A percentile compares a stretch with the other conserved stretches of the same genome.
phyloP scores from a whole-genome alignment of 2,888 invertebrate genomes.

The Fragum whitleyi region DNA sequence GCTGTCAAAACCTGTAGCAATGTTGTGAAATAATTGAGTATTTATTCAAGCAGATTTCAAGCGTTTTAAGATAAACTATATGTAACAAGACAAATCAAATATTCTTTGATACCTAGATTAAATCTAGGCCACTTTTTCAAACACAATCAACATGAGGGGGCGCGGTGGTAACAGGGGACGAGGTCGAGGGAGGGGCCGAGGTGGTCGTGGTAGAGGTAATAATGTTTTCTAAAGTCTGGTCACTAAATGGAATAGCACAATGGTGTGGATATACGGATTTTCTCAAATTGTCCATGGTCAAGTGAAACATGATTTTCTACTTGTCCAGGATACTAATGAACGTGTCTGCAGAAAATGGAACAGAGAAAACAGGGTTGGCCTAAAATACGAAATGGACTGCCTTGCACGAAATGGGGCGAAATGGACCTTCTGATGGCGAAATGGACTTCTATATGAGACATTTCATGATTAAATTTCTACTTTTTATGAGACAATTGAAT shows the following conservation, averaged over 20 bases:
- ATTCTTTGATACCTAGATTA: slow-evolving; percentile 8
- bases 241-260: background rate
- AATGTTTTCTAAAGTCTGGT: background rate
- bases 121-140: slow-evolving; percentile 5
- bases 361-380: too few relatives aligned
- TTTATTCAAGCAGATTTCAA: background rate
- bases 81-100: background rate
- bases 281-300: too few relatives aligned
- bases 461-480: too few relatives aligned
- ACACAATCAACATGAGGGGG: slow-evolving; percentile 26
- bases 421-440: too few relatives aligned
- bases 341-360: background rate
- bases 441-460: too few relatives aligned
- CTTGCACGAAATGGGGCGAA: too few relatives aligned
- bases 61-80: background rate
- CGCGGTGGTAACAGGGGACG: slow-evolving; percentile 25
- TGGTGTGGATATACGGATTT: background rate
- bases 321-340: background rate
- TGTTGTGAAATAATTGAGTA: slow-evolving; percentile 8
- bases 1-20: slow-evolving; percentile 15
- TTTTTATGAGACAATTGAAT: too few relatives aligned
- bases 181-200: slow-evolving; percentile 15
- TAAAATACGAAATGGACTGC: too few relatives aligned
- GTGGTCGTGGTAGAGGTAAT: slow-evolving; percentile 33
- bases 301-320: too few relatives aligned